Percentiles rank a stretch among this genome's conserved stretches.
These are phyloP conservation scores for Falco biarmicus DNA, from an alignment of 2,797 vertebrate species.

Conservation along the genomic window DNA sequence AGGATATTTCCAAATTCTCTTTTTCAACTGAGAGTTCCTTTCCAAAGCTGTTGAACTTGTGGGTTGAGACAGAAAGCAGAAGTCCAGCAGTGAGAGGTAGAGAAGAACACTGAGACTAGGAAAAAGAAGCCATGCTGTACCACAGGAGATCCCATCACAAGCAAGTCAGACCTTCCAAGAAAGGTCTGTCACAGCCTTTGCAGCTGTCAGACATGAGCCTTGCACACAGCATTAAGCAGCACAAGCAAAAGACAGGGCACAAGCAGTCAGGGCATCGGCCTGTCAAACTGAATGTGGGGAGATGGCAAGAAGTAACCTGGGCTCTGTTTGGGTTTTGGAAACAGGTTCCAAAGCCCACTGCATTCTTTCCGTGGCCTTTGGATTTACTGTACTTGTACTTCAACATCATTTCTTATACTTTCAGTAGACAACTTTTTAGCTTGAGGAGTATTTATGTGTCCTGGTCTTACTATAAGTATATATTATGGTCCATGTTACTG, in stretches of 20 bases:
- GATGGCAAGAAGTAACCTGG: not conserved
- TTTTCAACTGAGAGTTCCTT: conserved; percentile 25
- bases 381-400: not conserved
- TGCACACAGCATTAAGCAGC: not conserved
- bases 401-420: not conserved
- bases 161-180: not conserved
- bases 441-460: not conserved
- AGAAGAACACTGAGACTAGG: not conserved
- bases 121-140: not conserved
- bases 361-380: not conserved
- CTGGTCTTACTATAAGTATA: not conserved
- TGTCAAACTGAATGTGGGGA: not conserved
- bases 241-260: not conserved
- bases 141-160: not conserved
- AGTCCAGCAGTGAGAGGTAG: not conserved
- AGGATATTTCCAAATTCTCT: not conserved
- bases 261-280: not conserved
- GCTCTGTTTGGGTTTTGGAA: not conserved
- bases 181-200: not conserved
- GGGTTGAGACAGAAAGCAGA: conserved; percentile 5
- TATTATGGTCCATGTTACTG: not conserved
- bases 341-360: not conserved
- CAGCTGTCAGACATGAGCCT: not conserved
- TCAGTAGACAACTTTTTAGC: not conserved
- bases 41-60: not conserved